Conservation (phyloP, 37 sponge, comb jelly and placozoan species). For the Beroe forskalii region DNA sequence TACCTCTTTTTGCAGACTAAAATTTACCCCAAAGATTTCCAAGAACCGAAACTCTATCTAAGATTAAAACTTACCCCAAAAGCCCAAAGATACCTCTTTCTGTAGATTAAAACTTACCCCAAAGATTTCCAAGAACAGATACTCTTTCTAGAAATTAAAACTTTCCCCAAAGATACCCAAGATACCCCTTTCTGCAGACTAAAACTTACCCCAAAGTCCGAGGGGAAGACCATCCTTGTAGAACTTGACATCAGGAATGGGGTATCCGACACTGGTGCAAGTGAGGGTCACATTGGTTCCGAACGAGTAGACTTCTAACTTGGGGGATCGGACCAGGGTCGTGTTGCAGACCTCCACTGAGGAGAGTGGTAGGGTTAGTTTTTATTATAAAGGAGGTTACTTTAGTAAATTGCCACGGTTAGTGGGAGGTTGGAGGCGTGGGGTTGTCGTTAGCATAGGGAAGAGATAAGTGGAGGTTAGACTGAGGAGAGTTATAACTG, state of each 20-base stretch:
- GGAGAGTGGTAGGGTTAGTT: neutral
- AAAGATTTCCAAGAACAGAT: no score
- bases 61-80: no score
- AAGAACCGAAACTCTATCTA: no score
- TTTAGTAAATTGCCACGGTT: no score
- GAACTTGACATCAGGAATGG: slow-evolving; percentile 10
- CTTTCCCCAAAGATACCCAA: no score
- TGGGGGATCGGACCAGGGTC: neutral
- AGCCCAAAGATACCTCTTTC: no score
- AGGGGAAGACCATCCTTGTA: neutral
- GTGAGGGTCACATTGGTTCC: neutral
- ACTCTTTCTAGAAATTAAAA: no score
- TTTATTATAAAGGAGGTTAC: no score
- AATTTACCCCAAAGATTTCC: neutral
- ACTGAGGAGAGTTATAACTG: no score
- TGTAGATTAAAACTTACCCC: neutral
- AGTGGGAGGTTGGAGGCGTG: no score
- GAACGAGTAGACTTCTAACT: neutral
- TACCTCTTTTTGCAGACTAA: neutral
- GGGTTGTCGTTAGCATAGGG: no score
- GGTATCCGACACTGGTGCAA: neutral
- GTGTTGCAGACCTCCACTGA: neutral
- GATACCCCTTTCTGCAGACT: neutral
- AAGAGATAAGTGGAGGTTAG: no score
- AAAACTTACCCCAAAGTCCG: slow-evolving; percentile 4